phyloP scores from a whole-genome alignment of 2,113 vertebrate species.

The Eurypyga helias region DNA sequence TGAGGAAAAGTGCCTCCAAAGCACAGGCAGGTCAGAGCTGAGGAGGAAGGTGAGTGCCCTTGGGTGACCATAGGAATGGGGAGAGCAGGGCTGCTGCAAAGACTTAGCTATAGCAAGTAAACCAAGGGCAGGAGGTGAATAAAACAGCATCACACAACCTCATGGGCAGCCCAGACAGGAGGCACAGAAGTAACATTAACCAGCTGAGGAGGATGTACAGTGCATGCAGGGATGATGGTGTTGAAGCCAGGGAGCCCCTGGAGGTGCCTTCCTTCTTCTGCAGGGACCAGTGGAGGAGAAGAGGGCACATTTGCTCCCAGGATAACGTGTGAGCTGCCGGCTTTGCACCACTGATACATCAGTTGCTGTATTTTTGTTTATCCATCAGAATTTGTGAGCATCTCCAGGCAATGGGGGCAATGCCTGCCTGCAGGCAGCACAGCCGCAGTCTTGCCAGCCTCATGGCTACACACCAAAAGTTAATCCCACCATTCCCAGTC shows the following conservation, averaged over 20 bases:
- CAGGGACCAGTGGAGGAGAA: background rate
- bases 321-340: background rate
- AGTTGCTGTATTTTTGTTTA: background rate
- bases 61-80: fast-evolving
- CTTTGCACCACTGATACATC: background rate
- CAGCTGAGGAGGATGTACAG: background rate
- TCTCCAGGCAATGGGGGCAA: fast-evolving
- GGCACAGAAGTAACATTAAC: background rate
- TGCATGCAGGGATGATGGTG: background rate
- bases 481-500: background rate
- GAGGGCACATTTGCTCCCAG: fast-evolving
- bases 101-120: background rate
- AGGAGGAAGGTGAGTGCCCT: background rate
- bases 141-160: background rate
- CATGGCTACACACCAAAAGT: background rate
- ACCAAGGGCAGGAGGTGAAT: background rate
- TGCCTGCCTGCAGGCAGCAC: background rate
- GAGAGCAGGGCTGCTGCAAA: background rate
- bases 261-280: background rate
- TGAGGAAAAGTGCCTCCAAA: background rate
- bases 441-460: background rate
- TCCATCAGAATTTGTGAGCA: background rate
- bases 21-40: background rate
- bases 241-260: background rate
- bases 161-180: fast-evolving